These are phyloP conservation scores for Xiphias gladius DNA, from an alignment of 2,113 vertebrate genomes.

Conservation along the genomic window DNA sequence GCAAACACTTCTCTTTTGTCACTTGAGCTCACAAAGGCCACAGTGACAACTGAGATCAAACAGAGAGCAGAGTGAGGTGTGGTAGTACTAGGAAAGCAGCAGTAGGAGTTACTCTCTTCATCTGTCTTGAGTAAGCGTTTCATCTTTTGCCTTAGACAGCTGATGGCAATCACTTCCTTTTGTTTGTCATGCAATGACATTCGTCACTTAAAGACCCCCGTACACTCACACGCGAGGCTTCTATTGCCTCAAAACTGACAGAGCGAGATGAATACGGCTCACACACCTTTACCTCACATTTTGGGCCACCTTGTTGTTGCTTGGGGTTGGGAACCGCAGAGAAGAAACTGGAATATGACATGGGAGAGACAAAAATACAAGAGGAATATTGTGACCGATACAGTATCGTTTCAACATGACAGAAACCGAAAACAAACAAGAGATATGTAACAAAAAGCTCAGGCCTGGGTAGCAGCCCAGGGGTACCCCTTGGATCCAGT, in stretches of 20 bases:
- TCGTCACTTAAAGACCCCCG: slow-evolving; percentile 41
- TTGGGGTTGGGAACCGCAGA: slow-evolving; percentile 64
- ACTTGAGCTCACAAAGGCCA: slow-evolving; percentile 28
- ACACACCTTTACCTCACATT: slow-evolving; percentile 41
- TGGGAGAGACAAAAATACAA: slow-evolving; percentile 70
- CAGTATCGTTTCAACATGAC: slow-evolving; percentile 61
- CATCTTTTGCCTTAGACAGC: slow-evolving; percentile 69
- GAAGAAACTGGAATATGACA: slow-evolving; percentile 53
- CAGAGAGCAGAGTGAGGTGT: slow-evolving; percentile 41
- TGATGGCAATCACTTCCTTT: slow-evolving; percentile 57
- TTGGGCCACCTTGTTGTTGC: slow-evolving; percentile 55
- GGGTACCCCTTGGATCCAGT: slow-evolving; percentile 65
- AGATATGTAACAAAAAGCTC: slow-evolving; percentile 67
- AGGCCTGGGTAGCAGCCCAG: slow-evolving; percentile 49
- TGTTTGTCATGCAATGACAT: slow-evolving; percentile 64
- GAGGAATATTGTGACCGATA: slow-evolving; percentile 68
- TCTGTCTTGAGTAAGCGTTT: slow-evolving; percentile 54
- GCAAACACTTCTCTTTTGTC: slow-evolving; percentile 25
- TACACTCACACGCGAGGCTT: slow-evolving; percentile 57
- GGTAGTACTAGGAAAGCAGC: slow-evolving; percentile 33
- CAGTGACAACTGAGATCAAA: slow-evolving; percentile 62
- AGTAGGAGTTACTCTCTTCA: slow-evolving; percentile 32
- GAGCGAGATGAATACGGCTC: slow-evolving; percentile 41
- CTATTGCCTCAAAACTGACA: slow-evolving; percentile 55
- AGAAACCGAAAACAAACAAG: slow-evolving; percentile 75